These are phyloP conservation scores for Aramus guarauna DNA, from an alignment of 2,113 vertebrate genomes.

Conservation along the genomic window DNA sequence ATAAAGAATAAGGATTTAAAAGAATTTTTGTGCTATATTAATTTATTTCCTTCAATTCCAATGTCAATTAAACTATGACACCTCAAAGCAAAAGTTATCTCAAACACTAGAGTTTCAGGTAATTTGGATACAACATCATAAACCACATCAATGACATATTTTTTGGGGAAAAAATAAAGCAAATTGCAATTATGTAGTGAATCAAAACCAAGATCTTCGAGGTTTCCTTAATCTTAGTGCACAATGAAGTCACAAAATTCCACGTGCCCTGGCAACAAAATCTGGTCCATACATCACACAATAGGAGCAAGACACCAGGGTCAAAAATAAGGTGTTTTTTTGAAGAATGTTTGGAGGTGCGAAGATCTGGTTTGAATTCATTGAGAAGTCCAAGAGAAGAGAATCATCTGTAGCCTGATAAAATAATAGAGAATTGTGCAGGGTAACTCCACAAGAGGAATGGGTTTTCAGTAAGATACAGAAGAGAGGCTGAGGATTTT, in stretches of 20 bases:
- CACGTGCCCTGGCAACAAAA: neutral
- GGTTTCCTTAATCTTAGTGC: neutral
- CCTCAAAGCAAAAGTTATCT: neutral
- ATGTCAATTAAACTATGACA: neutral
- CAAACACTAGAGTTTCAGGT: neutral
- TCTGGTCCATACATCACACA: neutral
- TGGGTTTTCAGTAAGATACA: neutral
- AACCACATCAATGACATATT: neutral
- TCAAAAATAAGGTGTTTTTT: neutral
- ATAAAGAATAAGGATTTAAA: neutral
- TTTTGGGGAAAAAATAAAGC: neutral
- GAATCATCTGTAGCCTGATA: neutral
- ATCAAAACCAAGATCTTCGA: neutral
- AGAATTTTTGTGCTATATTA: neutral
- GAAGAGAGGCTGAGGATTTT: neutral
- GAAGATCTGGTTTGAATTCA: neutral
- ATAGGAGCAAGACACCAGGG: neutral
- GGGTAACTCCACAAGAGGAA: neutral
- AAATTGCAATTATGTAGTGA: neutral
- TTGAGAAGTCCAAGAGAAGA: neutral
- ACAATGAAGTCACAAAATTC: neutral
- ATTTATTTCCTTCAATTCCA: neutral
- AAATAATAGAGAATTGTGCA: neutral
- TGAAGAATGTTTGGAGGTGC: neutral
- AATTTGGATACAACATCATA: neutral